Percentiles rank a stretch among this genome's conserved stretches.
These are phyloP conservation scores for Idaea aversata DNA, from an alignment of 2,888 invertebrate genomes.

Conservation along the genomic window DNA sequence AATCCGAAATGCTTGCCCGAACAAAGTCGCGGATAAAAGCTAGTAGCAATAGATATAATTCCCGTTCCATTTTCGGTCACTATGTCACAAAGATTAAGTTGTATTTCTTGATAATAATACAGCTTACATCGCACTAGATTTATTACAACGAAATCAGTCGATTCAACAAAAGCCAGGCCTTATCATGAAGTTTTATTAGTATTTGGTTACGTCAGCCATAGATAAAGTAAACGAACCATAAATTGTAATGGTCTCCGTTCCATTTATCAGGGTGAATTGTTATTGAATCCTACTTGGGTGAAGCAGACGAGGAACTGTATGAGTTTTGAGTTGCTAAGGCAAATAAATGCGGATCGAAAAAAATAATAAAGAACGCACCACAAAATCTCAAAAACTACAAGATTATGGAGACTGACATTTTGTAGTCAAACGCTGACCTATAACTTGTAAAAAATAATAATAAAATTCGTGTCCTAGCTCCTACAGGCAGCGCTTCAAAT, in stretches of 20 bases:
- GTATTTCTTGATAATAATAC: background rate
- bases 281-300: conserved; percentile 48
- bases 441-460: too few species aligned
- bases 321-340: background rate
- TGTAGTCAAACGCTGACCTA: too few species aligned
- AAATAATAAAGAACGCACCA: too few species aligned
- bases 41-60: too few species aligned
- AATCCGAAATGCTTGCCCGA: too few species aligned
- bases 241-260: conserved; percentile 57
- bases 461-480: too few species aligned
- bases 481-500: too few species aligned
- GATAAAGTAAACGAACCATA: conserved; percentile 61
- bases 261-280: conserved; percentile 57
- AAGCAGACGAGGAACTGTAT: conserved; percentile 38
- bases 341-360: too few species aligned
- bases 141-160: background rate
- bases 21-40: too few species aligned
- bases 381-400: too few species aligned
- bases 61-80: background rate
- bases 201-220: conserved; percentile 44
- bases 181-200: conserved; percentile 41
- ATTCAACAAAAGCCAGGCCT: conserved; percentile 15
- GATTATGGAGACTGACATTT: too few species aligned
- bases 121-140: conserved; percentile 1
- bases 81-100: background rate